These are phyloP conservation scores for Geotrypetes seraphini DNA, from an alignment of 2,797 vertebrate genomes.

Conservation along the genomic window DNA sequence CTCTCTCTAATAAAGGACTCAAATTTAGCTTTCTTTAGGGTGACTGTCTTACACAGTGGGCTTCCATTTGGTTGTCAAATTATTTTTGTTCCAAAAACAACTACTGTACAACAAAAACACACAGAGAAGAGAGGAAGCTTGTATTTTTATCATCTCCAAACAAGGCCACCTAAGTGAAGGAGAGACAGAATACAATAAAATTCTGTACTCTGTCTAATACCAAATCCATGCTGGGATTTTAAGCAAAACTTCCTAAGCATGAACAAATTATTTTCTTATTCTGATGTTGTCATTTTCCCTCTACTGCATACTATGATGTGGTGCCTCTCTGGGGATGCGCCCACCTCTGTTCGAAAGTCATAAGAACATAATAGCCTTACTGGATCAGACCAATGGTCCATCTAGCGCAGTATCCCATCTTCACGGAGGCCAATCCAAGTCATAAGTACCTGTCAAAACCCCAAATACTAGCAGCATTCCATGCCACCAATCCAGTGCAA, in stretches of 20 bases:
- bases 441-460: no score
- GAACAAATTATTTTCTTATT: slow-evolving; percentile 28
- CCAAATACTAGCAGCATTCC: no score
- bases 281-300: slow-evolving; percentile 20
- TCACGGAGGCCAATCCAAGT: no score
- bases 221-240: slow-evolving; percentile 28
- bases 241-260: slow-evolving; percentile 32
- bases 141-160: slow-evolving; percentile 31
- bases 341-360: no score
- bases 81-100: slow-evolving; percentile 40
- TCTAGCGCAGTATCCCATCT: no score
- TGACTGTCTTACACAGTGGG: slow-evolving; percentile 29
- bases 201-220: slow-evolving; percentile 21
- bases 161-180: slow-evolving; percentile 36
- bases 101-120: slow-evolving; percentile 22
- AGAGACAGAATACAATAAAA: slow-evolving; percentile 28
- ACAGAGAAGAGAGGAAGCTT: slow-evolving; percentile 34
- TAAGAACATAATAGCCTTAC: no score
- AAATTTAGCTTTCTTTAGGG: slow-evolving; percentile 13
- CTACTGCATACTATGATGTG: no score
- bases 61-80: slow-evolving; percentile 31
- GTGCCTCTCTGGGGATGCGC: no score
- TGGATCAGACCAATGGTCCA: no score
- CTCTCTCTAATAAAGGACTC: slow-evolving; percentile 6
- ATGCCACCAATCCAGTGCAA: no score